phyloP scores from a whole-genome alignment of 1,140 invertebrate species.

The Sitophilus oryzae region DNA sequence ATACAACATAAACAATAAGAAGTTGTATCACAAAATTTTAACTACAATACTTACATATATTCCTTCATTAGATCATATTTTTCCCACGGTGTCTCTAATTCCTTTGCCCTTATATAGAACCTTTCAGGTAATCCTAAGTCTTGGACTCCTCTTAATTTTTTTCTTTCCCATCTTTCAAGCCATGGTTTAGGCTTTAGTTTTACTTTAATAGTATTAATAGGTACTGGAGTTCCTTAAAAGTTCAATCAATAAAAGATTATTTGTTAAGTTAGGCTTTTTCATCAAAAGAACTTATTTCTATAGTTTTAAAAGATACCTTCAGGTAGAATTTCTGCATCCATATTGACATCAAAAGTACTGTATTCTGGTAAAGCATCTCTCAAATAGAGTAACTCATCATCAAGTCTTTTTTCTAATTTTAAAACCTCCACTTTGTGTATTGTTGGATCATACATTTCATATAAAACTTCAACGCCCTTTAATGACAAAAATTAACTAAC shows the following conservation, averaged over 20 bases:
- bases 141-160: conserved; percentile 71
- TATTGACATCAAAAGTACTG: conserved; percentile 88
- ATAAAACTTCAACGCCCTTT: conserved; percentile 66
- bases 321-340: conserved; percentile 75
- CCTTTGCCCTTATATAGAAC: conserved; percentile 52
- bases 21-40: neutral
- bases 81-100: conserved; percentile 69
- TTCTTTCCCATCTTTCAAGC: conserved; percentile 76
- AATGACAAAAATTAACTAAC: too few species aligned
- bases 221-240: conserved; percentile 56
- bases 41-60: conserved; percentile 62
- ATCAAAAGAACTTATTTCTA: neutral
- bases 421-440: conserved; percentile 86
- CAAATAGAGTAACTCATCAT: conserved; percentile 84
- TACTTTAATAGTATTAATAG: conserved; percentile 81
- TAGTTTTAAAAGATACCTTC: conserved; percentile 50
- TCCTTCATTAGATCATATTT: conserved; percentile 92
- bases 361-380: conserved; percentile 90
- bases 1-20: conserved; percentile 31
- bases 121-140: conserved; percentile 58
- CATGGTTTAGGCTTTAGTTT: conserved; percentile 81
- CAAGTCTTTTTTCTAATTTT: conserved; percentile 87
- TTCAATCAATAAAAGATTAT: neutral
- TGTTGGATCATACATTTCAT: conserved; percentile 91
- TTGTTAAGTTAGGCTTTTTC: neutral